Evolutionary conservation across 2,888 invertebrate species (phyloP).

Genomic region (Eupithecia dodoneata): DNA sequence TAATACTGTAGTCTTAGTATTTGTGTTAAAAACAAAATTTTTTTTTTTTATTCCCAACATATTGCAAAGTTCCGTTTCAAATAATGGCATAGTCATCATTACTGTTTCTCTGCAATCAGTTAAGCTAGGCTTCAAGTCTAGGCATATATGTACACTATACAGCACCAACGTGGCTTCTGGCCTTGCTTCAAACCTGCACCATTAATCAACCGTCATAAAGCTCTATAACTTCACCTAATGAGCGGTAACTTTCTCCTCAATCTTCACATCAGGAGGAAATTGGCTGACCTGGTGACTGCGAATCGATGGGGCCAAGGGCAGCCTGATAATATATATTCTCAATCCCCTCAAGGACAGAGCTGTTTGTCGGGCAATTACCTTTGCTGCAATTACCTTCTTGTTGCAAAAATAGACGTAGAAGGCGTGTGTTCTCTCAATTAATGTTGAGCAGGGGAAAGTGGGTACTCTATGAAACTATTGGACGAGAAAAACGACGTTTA

Average conservation of each 20-base stretch:
- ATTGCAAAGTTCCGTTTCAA: neutral
- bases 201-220: conserved; percentile 9
- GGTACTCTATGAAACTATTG: neutral
- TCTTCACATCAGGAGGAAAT: conserved; percentile 28
- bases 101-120: conserved; percentile 1
- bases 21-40: neutral
- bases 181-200: neutral
- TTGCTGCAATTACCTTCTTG: neutral
- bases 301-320: conserved; percentile 38
- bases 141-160: neutral
- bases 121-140: neutral
- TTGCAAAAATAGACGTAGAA: conserved; percentile 1
- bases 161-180: neutral
- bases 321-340: conserved; percentile 24
- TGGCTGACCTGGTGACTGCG: conserved; percentile 20
- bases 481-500: neutral
- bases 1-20: neutral
- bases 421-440: neutral
- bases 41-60: neutral
- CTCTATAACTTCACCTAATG: conserved; percentile 5
- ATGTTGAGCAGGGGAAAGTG: neutral
- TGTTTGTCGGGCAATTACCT: neutral
- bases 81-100: neutral
- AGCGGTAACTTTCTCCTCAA: conserved; percentile 15
- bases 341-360: conserved; percentile 12